A percentile compares a stretch with the other conserved stretches of the same genome.
Conservation (phyloP, 1,140 invertebrate genomes). For the Pentalonia nigronervosa region DNA sequence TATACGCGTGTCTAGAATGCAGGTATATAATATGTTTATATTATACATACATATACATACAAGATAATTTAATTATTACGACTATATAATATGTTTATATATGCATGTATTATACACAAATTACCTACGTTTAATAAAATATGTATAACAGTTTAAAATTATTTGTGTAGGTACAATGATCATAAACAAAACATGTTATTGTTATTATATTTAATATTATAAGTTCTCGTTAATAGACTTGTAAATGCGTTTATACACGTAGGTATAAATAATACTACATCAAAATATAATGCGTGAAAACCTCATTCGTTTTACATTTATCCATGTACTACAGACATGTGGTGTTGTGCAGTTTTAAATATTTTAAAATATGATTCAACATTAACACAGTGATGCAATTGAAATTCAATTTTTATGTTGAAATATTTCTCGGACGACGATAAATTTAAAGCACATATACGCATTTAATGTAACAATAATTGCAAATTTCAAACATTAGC, state of each 20-base stretch:
- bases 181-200: neutral
- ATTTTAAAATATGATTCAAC: neutral
- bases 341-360: neutral
- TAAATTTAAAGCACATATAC: neutral
- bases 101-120: neutral
- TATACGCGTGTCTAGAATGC: neutral
- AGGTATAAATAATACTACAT: neutral
- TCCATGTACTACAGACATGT: neutral
- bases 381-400: neutral
- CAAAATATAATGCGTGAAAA: neutral
- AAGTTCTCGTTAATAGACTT: neutral
- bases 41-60: neutral
- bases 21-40: neutral
- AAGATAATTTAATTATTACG: slow-evolving; percentile 12
- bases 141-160: neutral
- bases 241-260: neutral
- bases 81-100: neutral
- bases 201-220: neutral
- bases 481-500: neutral
- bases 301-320: neutral
- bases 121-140: neutral
- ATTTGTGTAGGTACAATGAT: neutral
- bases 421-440: neutral
- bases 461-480: neutral
- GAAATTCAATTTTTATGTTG: neutral